Base-by-base conservation (phyloP, 1,140 invertebrate species). In the Patella vulgata region DNA sequence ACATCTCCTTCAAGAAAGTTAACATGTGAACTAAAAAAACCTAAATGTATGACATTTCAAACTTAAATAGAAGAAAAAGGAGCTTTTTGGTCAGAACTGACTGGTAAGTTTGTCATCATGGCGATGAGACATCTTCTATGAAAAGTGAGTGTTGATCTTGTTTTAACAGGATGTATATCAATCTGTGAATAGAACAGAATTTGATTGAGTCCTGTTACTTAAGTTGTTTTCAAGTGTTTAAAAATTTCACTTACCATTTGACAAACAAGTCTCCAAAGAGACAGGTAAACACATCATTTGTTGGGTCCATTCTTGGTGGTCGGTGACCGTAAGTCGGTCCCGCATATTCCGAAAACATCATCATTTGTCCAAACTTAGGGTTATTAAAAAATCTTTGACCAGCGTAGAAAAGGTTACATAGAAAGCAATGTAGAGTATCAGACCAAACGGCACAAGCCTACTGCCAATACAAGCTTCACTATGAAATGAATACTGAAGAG, bases 201-300 rank as follows among this genome's bases (percentile, higher is more conserved):
- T 17, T 25, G 48, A 51, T 17, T 3, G 28, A 27, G 21, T 21
- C 4, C 6, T 25, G 21, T 5, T 9, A 25, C 12, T 12, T 17
- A 8, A 27, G 11, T 21, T 8, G 21, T 14, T 9, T n/a, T n/a
- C n/a, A 17, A 23, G 6, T 21, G 47, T 52, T 33, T 4, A 19
- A 19, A n/a, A 23, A 42, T n/a, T n/a, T 27, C 17, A 77, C 74
- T 62, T 71, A 81, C 79, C 79, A 81, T 73, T 79, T 78, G 39
- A 81, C 79, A 64, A 81, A 81, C 9, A 81, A 66, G 46, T 81
- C 79, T 6, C 79, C 77, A 47, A 81, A 81, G 11, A 81, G 66
- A 70, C 79, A 81, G 23, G 79, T 79, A 53, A 81, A 81, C 33
- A 81, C 77, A 62, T 81, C 79, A 55, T 70, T 79, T n/a, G 79